These are phyloP conservation scores for Agriopis marginaria DNA, from an alignment of 2,888 invertebrate species.

Conservation along the genomic window DNA sequence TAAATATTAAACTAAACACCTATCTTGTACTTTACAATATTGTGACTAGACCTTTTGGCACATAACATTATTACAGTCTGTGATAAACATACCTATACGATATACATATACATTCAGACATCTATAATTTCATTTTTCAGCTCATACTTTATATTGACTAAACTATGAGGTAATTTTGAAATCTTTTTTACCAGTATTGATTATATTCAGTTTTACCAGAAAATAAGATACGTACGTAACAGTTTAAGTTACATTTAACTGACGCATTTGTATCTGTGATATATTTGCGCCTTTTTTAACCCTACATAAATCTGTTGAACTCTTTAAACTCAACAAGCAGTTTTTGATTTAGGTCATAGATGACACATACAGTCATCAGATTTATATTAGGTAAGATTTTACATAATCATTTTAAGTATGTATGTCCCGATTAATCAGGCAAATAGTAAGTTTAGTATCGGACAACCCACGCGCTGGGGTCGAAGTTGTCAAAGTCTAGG, in stretches of 20 bases:
- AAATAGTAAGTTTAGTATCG: constrained; percentile 56
- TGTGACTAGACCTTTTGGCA: constrained; percentile 31
- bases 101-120: neutral
- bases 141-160: neutral
- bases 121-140: neutral
- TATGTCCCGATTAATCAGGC: neutral
- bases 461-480: constrained; percentile 79
- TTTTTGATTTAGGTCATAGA: neutral
- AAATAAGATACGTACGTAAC: neutral
- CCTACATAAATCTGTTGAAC: neutral
- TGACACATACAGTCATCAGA: too few species aligned
- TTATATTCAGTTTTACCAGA: neutral
- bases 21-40: constrained; percentile 18
- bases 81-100: neutral
- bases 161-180: constrained; percentile 22
- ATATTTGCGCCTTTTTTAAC: too few species aligned
- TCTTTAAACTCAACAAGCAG: neutral
- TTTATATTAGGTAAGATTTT: too few species aligned
- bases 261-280: neutral
- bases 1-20: neutral
- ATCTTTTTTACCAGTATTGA: neutral
- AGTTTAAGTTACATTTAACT: neutral
- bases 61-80: neutral
- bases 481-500: constrained; percentile 75
- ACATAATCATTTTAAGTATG: too few species aligned